These are phyloP conservation scores for Neuroscelio doddi DNA, from an alignment of 2,888 invertebrate genomes.

Conservation along the genomic window DNA sequence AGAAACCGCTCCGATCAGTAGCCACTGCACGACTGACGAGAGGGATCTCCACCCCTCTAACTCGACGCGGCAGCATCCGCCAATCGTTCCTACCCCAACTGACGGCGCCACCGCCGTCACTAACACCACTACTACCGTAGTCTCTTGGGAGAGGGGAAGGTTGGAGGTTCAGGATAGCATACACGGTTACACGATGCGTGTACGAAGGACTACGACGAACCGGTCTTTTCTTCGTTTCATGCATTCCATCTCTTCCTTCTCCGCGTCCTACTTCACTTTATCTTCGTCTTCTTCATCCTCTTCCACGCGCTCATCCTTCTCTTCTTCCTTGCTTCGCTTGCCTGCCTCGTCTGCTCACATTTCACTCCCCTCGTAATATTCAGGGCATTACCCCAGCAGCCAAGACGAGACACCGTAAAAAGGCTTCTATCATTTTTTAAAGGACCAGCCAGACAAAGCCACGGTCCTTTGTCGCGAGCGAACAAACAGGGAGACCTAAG, in stretches of 20 bases:
- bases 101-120: constrained; percentile 44
- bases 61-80: constrained; percentile 65
- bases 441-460: constrained; percentile 43
- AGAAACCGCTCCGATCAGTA: constrained; percentile 58
- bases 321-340: constrained; percentile 19
- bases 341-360: constrained; percentile 42
- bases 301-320: constrained; percentile 7
- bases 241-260: constrained; percentile 19
- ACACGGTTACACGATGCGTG: constrained; percentile 48
- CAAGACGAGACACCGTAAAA: constrained; percentile 42
- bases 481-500: constrained; percentile 41
- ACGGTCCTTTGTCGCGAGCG: constrained; percentile 36
- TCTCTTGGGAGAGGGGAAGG: constrained; percentile 38
- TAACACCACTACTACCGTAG: constrained; percentile 33
- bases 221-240: constrained; percentile 46
- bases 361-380: constrained; percentile 45
- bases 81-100: constrained; percentile 64
- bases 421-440: constrained; percentile 46
- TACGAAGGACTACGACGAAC: constrained; percentile 44
- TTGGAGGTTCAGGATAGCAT: constrained; percentile 40
- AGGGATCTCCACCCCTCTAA: constrained; percentile 64
- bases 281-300: not conserved
- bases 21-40: constrained; percentile 68
- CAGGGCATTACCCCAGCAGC: constrained; percentile 42
- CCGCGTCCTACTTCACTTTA: constrained; percentile 15